These are phyloP conservation scores for Hydroisotoma schaefferi DNA, from an alignment of 2,888 invertebrate species.

Conservation along the genomic window DNA sequence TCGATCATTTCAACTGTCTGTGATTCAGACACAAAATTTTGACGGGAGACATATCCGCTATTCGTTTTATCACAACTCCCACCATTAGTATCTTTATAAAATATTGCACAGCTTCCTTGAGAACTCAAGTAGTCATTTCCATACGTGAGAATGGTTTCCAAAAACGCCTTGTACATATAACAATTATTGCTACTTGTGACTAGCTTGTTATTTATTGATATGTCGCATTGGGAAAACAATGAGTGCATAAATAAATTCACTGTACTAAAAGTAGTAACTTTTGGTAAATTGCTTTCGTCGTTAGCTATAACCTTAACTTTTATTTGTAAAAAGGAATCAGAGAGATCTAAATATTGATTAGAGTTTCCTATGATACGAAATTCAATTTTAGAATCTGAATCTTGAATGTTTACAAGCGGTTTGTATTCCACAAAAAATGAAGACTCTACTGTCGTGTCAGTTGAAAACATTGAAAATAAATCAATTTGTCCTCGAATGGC, in stretches of 20 bases:
- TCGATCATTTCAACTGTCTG: conserved; percentile 28
- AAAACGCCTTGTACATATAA: conserved; percentile 11
- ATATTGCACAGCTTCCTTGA: conserved; percentile 18
- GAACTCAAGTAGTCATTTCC: conserved; percentile 9
- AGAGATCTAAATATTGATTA: conserved; percentile 26
- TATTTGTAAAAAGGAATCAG: conserved; percentile 22
- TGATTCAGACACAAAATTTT: conserved; percentile 11
- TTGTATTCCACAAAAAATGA: conserved; percentile 35
- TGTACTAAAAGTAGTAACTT: neutral
- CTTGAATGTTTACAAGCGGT: conserved; percentile 33
- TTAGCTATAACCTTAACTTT: conserved; percentile 9
- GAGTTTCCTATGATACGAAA: conserved; percentile 26
- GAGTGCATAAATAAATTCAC: conserved; percentile 19
- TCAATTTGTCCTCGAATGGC: conserved; percentile 22
- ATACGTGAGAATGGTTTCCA: conserved; percentile 18
- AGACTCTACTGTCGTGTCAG: conserved; percentile 33
- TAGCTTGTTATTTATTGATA: conserved; percentile 19
- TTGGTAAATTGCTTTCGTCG: conserved; percentile 10
- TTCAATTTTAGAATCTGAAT: conserved; percentile 29
- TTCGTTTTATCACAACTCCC: conserved; percentile 12
- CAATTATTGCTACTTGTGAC: conserved; percentile 15
- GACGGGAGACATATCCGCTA: conserved; percentile 14
- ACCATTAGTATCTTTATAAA: conserved; percentile 17
- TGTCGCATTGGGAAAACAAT: conserved; percentile 23
- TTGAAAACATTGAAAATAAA: conserved; percentile 26